These are phyloP conservation scores for Melangyna quadrimaculata DNA, from an alignment of 2,888 invertebrate species.

Conservation along the genomic window DNA sequence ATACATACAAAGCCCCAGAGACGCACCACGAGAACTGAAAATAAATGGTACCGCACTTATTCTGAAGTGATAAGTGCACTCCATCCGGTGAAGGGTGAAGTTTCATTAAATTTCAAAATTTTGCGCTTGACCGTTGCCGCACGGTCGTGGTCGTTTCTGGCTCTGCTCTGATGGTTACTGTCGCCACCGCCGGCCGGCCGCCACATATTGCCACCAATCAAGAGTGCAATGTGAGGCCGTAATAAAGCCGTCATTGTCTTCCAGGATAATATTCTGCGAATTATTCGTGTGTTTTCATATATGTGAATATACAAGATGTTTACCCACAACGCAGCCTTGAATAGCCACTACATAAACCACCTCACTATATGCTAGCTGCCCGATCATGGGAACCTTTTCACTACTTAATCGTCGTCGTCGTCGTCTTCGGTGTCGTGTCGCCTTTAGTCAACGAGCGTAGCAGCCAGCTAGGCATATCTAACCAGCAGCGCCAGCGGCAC, in stretches of 20 bases:
- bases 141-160: neutral
- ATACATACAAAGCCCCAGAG: neutral
- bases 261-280: slow-evolving; percentile 69
- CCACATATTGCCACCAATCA: slow-evolving; percentile 38
- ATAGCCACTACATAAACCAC: slow-evolving; percentile 58
- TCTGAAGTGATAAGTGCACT: slow-evolving; percentile 29
- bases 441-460: slow-evolving; percentile 11
- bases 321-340: slow-evolving; percentile 61
- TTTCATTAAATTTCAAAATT: slow-evolving; percentile 62
- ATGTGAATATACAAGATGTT: slow-evolving; percentile 13
- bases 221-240: slow-evolving; percentile 59
- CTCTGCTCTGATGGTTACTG: neutral
- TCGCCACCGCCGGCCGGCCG: neutral
- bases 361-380: slow-evolving; percentile 1
- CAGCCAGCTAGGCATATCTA: neutral
- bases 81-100: slow-evolving; percentile 33
- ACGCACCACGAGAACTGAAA: slow-evolving; percentile 8
- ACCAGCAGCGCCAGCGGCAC: neutral
- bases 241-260: slow-evolving; percentile 70
- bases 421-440: slow-evolving; percentile 30
- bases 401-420: slow-evolving; percentile 51
- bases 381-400: slow-evolving; percentile 64
- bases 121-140: slow-evolving; percentile 33
- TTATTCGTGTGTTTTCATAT: slow-evolving; percentile 48
- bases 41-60: slow-evolving; percentile 25